Conservation (phyloP, 2,888 invertebrate genomes). For the Nemoura dubitans region DNA sequence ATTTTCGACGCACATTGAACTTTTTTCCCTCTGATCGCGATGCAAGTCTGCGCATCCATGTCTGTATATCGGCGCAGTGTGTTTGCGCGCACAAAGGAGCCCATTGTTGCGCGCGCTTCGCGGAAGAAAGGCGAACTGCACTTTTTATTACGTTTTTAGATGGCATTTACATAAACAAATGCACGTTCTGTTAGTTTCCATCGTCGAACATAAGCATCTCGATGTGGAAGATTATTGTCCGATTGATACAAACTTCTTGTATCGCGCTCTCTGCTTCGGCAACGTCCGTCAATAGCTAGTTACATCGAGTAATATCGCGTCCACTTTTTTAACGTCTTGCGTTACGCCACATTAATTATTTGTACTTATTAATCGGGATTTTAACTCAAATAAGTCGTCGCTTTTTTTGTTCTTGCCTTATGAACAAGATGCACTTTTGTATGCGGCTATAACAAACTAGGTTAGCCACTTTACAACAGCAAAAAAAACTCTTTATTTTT, state of each 20-base stretch:
- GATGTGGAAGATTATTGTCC: conserved; percentile 27
- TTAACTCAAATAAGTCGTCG: neutral
- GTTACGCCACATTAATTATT: neutral
- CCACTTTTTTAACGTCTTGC: neutral
- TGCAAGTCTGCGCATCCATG: neutral
- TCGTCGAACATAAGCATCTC: neutral
- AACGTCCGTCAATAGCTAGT: neutral
- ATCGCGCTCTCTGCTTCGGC: too few relatives aligned
- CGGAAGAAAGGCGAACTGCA: neutral
- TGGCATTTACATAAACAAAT: conserved; percentile 42
- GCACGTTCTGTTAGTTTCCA: conserved; percentile 38
- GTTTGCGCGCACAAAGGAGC: neutral
- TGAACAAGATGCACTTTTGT: neutral
- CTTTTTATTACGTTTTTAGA: conserved; percentile 20
- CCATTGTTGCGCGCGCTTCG: neutral
- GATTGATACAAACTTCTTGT: neutral
- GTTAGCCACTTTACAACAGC: neutral
- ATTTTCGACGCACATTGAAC: too few relatives aligned
- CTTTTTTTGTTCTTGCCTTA: neutral
- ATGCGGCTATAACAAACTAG: neutral
- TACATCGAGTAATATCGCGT: neutral
- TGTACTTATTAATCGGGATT: neutral
- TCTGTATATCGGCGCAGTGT: neutral
- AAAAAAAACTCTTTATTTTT: conserved; percentile 12
- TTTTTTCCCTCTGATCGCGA: too few relatives aligned